Percentiles rank a stretch among this genome's conserved stretches.
These are phyloP conservation scores for Troides helena DNA, from an alignment of 2,888 invertebrate species.

Conservation along the genomic window DNA sequence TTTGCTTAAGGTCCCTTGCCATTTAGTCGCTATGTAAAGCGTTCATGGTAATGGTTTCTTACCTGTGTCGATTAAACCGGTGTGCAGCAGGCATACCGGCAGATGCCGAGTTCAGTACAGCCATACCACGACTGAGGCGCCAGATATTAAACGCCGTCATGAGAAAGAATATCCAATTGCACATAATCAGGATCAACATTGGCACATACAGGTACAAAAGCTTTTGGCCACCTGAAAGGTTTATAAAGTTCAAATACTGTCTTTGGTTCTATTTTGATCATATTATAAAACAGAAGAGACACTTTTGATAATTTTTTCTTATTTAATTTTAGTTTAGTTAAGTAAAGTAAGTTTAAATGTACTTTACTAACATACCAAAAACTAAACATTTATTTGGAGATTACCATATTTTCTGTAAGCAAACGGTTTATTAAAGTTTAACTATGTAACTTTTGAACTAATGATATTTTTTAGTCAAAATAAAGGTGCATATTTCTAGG, in stretches of 20 bases:
- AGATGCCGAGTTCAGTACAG: constrained; percentile 53
- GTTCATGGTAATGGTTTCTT: neutral
- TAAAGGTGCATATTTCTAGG: no score
- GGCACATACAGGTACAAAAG: constrained; percentile 62
- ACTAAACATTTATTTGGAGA: no score
- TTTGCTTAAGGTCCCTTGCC: no score
- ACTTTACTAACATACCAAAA: neutral
- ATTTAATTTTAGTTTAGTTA: no score
- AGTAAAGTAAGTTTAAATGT: neutral
- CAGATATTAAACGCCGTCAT: constrained; percentile 71
- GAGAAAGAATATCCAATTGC: constrained; percentile 65
- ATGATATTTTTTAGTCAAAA: neutral
- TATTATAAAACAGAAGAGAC: no score
- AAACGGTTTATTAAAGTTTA: no score
- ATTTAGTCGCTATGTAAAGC: neutral
- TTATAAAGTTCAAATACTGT: neutral
- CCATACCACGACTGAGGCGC: constrained; percentile 59
- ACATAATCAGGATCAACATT: constrained; percentile 60
- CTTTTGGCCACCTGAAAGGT: constrained; percentile 53
- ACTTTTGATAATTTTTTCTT: no score
- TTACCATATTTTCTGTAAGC: no score
- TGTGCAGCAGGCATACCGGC: constrained; percentile 62
- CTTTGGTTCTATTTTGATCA: neutral
- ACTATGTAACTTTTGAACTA: neutral
- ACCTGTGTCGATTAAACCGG: constrained; percentile 57